Percentiles rank a stretch among this genome's conserved stretches.
Conservation (phyloP, 1,140 invertebrate species). For the Drosophila willistoni region DNA sequence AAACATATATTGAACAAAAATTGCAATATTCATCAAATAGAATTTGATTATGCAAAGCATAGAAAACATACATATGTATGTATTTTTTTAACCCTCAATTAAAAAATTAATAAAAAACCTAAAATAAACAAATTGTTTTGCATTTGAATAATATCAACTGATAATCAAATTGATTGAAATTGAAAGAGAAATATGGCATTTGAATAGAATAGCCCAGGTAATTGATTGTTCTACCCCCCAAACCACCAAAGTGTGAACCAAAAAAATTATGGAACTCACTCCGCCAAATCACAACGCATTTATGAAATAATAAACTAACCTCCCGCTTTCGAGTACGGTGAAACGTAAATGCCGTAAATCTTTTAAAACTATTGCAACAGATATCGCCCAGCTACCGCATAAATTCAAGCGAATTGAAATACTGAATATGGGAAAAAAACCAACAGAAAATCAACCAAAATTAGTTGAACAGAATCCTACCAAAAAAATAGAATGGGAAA, state of each 20-base stretch:
- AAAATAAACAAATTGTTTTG: slow-evolving; percentile 24
- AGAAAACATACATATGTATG: not conserved
- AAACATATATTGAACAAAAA: not conserved
- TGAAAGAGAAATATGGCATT: slow-evolving; percentile 26
- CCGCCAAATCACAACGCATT: slow-evolving; percentile 47
- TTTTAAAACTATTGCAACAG: slow-evolving; percentile 47
- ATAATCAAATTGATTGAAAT: slow-evolving; percentile 41
- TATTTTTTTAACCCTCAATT: not conserved
- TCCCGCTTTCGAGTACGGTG: slow-evolving; percentile 28
- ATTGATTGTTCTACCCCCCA: slow-evolving; percentile 26
- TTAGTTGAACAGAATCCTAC: slow-evolving; percentile 70
- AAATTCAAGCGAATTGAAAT: slow-evolving; percentile 47
- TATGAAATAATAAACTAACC: slow-evolving; percentile 56
- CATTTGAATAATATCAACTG: slow-evolving; percentile 26
- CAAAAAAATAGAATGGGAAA: slow-evolving; percentile 30
- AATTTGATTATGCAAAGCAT: slow-evolving; percentile 21
- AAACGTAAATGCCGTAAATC: slow-evolving; percentile 62
- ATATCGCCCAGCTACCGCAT: slow-evolving; percentile 43
- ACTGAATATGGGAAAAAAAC: slow-evolving; percentile 27
- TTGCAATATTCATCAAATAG: slow-evolving; percentile 16
- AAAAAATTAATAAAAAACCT: slow-evolving; percentile 7
- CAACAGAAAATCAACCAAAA: slow-evolving; percentile 45
- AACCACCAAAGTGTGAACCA: not conserved
- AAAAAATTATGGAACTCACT: not conserved
- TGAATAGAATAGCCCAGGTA: slow-evolving; percentile 28